Evolutionary conservation across 2,113 vertebrate genomes (phyloP).

Genomic region (Tychaedon coryphoeus): DNA sequence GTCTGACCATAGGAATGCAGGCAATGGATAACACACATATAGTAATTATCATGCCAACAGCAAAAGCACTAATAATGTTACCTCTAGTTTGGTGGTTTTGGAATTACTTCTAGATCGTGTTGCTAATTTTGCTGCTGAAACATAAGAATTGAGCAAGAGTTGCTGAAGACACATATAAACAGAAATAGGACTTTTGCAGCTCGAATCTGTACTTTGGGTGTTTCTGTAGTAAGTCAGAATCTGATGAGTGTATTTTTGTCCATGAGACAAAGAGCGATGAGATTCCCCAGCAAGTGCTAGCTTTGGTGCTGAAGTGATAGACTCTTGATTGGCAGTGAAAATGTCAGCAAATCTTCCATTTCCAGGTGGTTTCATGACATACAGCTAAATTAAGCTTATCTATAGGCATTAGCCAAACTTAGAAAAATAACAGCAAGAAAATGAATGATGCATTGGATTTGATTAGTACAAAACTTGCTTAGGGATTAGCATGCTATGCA

Average conservation of each 20-base stretch:
- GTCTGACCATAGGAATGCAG: neutral
- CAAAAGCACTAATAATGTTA: neutral
- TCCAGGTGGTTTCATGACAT: neutral
- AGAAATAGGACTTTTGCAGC: neutral
- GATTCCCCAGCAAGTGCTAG: neutral
- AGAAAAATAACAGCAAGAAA: neutral
- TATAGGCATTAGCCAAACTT: neutral
- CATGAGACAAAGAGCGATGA: neutral
- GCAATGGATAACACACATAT: neutral
- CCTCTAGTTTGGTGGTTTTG: neutral
- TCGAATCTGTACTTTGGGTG: neutral
- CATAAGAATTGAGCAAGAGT: neutral
- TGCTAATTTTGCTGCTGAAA: neutral
- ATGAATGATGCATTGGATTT: neutral
- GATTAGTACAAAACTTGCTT: neutral
- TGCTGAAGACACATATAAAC: neutral
- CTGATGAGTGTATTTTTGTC: neutral
- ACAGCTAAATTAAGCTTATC: neutral
- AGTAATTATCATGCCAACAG: neutral
- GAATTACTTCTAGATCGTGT: neutral
- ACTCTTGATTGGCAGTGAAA: neutral
- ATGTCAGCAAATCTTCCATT: constrained; percentile 9
- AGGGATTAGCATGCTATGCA: neutral
- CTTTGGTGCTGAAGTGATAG: neutral
- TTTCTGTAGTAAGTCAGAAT: neutral